Evolutionary conservation across 1,140 invertebrate genomes (phyloP).

Genomic region (Gryllus bimaculatus): DNA sequence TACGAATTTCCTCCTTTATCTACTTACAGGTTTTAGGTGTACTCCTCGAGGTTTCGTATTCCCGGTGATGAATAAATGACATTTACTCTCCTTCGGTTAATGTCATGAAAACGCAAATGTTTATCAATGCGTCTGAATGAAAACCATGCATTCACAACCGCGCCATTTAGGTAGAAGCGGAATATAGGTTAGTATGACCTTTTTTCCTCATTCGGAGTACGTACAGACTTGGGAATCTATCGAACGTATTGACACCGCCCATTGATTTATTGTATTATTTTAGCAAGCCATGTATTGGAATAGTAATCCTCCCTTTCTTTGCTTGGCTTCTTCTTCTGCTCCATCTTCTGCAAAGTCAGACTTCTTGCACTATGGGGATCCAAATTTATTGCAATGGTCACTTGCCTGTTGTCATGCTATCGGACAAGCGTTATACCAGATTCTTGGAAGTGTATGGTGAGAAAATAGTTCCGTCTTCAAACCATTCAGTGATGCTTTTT

Average conservation of each 20-base stretch:
- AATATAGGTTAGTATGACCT: too few species aligned
- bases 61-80: too few species aligned
- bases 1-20: too few species aligned
- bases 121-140: too few species aligned
- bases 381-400: neutral
- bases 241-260: neutral
- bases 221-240: neutral
- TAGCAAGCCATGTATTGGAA: neutral
- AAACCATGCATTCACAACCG: too few species aligned
- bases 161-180: too few species aligned
- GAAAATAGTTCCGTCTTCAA: neutral
- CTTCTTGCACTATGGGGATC: neutral
- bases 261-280: neutral
- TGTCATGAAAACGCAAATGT: too few species aligned
- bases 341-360: too few species aligned
- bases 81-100: too few species aligned
- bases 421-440: neutral
- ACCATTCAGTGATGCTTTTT: neutral
- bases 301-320: neutral
- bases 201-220: too few species aligned
- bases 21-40: too few species aligned
- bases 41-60: too few species aligned
- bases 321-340: neutral
- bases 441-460: neutral
- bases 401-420: neutral